Conservation (phyloP, 2,888 invertebrate species). For the Saturnia pavonia region DNA sequence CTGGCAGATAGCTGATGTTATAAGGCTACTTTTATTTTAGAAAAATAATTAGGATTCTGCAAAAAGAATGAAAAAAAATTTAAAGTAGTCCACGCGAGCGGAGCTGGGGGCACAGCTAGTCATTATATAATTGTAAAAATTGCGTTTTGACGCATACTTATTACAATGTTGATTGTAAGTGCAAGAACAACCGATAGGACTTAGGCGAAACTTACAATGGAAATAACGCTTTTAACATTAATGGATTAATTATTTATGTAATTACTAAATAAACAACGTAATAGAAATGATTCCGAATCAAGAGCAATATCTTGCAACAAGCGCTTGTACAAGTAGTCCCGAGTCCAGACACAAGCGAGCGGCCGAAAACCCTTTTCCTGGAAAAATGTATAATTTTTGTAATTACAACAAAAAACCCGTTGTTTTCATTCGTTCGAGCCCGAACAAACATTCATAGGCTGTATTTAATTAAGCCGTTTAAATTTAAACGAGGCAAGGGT, state of each 20-base stretch:
- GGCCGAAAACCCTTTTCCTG: not conserved
- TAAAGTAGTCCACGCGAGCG: too few species aligned
- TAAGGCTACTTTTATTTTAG: too few species aligned
- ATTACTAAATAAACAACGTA: not conserved
- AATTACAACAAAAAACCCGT: slow-evolving; percentile 13
- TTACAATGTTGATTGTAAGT: not conserved
- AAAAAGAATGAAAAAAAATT: too few species aligned
- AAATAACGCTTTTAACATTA: not conserved
- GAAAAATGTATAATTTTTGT: slow-evolving; percentile 12
- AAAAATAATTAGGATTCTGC: too few species aligned
- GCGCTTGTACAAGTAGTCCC: not conserved
- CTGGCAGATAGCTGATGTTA: too few species aligned
- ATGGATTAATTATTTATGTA: not conserved
- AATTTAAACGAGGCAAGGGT: slow-evolving; percentile 58
- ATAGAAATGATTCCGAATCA: not conserved
- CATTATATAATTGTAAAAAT: too few species aligned
- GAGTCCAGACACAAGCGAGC: too few species aligned
- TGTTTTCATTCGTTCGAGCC: slow-evolving; percentile 8
- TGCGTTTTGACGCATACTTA: too few species aligned
- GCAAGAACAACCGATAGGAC: not conserved
- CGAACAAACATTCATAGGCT: slow-evolving; percentile 23
- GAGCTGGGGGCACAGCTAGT: too few species aligned
- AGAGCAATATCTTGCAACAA: not conserved
- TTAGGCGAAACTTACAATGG: not conserved
- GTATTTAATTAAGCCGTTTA: slow-evolving; percentile 57